phyloP scores from a whole-genome alignment of 2,113 vertebrate genomes.

The Tychaedon coryphoeus region DNA sequence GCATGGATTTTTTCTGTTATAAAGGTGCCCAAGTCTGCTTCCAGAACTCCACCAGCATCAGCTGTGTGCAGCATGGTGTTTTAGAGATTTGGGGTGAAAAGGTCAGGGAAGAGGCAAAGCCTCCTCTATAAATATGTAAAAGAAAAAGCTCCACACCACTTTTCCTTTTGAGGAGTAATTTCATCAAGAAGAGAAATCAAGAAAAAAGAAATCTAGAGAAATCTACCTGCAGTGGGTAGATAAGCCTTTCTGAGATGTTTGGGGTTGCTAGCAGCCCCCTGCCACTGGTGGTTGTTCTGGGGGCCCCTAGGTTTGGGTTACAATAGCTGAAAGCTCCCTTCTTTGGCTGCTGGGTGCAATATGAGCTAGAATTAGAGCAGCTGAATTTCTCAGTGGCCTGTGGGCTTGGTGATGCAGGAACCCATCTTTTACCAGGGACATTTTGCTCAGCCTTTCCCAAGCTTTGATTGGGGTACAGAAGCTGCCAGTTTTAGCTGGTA shows the following conservation, averaged over 20 bases:
- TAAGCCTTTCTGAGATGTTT: not conserved
- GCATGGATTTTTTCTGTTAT: not conserved
- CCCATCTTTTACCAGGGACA: not conserved
- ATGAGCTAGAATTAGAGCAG: not conserved
- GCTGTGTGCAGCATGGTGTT: not conserved
- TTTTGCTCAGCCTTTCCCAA: not conserved
- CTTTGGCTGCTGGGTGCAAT: not conserved
- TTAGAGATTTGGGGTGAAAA: not conserved
- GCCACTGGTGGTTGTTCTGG: accelerated
- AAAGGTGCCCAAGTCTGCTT: not conserved
- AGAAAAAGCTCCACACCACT: not conserved
- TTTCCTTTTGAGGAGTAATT: not conserved
- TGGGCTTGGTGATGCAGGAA: not conserved
- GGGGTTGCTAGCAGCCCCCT: accelerated
- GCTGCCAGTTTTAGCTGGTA: not conserved
- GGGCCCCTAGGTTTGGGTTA: not conserved
- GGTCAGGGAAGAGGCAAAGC: not conserved
- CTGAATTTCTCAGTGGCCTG: not conserved
- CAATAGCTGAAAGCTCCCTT: not conserved
- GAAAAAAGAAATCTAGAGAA: no score
- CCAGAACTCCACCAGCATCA: not conserved
- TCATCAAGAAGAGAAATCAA: not conserved
- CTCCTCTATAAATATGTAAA: accelerated
- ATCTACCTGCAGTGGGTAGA: not conserved
- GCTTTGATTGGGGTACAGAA: not conserved